phyloP scores from a whole-genome alignment of 2,113 vertebrate genomes.

The Perca schrenkii region DNA sequence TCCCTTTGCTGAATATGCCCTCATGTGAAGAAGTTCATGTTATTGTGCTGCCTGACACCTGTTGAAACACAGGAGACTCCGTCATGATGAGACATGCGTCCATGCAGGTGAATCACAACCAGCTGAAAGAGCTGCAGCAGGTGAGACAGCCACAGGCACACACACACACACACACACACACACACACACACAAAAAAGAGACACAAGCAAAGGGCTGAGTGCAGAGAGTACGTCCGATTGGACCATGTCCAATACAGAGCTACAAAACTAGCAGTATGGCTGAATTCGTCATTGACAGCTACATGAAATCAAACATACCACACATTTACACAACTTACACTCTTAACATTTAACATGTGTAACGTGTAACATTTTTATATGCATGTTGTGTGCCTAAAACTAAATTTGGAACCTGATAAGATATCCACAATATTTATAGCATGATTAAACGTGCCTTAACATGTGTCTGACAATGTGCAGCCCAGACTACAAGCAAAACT shows the following conservation, averaged over 20 bases:
- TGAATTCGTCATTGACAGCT: background rate
- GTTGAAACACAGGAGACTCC: slow-evolving; percentile 60
- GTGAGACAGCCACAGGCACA: slow-evolving; percentile 37
- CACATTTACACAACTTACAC: background rate
- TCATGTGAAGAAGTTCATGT: slow-evolving; percentile 35
- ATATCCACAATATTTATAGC: background rate
- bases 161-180: background rate
- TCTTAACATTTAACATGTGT: too few relatives aligned
- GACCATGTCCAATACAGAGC: background rate
- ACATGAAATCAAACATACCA: slow-evolving; percentile 2
- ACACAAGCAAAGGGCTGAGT: background rate
- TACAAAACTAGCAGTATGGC: background rate
- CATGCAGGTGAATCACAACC: slow-evolving; percentile 70
- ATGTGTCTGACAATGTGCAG: slow-evolving; percentile 40
- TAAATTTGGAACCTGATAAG: background rate
- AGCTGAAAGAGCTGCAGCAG: slow-evolving; percentile 55
- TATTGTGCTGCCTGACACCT: slow-evolving; percentile 72
- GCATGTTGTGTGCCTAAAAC: background rate
- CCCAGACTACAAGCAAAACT: slow-evolving; percentile 43
- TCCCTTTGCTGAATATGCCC: slow-evolving; percentile 12
- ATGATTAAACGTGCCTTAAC: slow-evolving; percentile 48
- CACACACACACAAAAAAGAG: slow-evolving; percentile 3
- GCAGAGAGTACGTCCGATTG: background rate
- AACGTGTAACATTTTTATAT: background rate
- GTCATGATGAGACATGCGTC: slow-evolving; percentile 76